Evolutionary conservation across 2,888 invertebrate genomes (phyloP), one percentile per base, ranked within the genome.

Genomic region (Deladenus siricidicola): DNA sequence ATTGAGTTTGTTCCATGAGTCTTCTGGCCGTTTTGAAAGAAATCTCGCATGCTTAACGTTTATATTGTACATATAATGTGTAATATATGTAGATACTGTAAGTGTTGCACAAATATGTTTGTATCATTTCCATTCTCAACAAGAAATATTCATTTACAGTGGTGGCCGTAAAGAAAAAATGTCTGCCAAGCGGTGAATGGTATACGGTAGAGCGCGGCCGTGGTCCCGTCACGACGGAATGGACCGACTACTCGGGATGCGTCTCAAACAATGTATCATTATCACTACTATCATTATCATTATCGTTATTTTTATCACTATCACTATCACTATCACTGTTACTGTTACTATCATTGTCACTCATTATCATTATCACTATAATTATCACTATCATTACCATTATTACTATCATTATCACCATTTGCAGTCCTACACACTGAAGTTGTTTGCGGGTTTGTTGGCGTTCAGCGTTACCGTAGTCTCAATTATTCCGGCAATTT

Each of bases 401-500:
- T 34, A 34, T 34, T 34, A 34, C 39, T 6, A 34, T 34, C 6
- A 6, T 34, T 34, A 10, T 34, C 39, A 10, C 21, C 6, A 34
- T 44, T 64, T 69, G 28, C 62, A 71, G 70, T 67, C 63, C 29
- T 64, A 62, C 1, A 52, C 67, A 44, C 43, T 64, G 0, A 65
- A 66, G 48, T 55, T 70, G 2, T 39, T 70, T 44, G 69, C 70
- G 8, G 73, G 72, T 21, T 28, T 77, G 3, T 39, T 70, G 26
- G 69, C 76, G 8, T 76, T 70, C 58, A 60, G 65, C 4, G 57
- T 71, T 43, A 70, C 67, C 30, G 74, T 72, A 8, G 30, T 74
- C 14, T 61, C 66, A 19, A 65, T 78, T n/a, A 49, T 76, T 26
- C 76, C 76, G 3, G 75, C 77, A 0, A 50, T 77, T 21, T 17